Base-by-base conservation (phyloP, 2,797 vertebrate species). In the Botia almorhae region DNA sequence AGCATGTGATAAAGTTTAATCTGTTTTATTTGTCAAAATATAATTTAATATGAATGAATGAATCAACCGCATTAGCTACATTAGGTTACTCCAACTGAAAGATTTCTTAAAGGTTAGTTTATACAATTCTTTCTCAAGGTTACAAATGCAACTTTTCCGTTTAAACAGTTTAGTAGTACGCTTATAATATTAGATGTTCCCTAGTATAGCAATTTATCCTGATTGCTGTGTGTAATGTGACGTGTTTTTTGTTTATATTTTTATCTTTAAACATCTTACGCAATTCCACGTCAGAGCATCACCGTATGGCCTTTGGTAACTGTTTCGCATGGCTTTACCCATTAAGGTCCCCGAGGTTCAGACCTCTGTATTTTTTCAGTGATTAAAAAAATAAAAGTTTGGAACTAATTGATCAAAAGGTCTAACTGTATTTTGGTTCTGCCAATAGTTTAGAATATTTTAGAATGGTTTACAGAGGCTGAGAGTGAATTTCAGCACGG, bases 221-320 rank as follows among this genome's bases (percentile, higher is more conserved):
- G 16, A 50, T 29, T 68, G 63, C 53, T 50, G 7, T 53, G 39
- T 63, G 53, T 19, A 39, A 43, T n/a, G 2, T 50, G 21, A 43
- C 12, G 61, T 65, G n/a, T 74, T 74, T 76, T 74, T 33, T 33
- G 33, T 33, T 33, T 33, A 33, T 33, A 33, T 33, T 33, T 33
- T 33, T 33, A 5, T 33, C 33, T 33, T 33, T 33, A 33, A 33
- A 33, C 4, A 33, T 33, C 33, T 33, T 33, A 33, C 33, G 33
- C 33, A 46, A 46, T 10, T 46, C 10, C 43, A 58, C 78, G 75
- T 83, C 82, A 82, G 76, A 83, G 86, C 82, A 81, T 86, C 81
- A 50, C 76, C 69, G 61, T 89, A 88, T 58, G 87, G 85, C 84
- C 86, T 78, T 74, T 63, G 53, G 71, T 67, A 75, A 67, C 80